Evolutionary conservation across 1,140 invertebrate genomes (phyloP).

Genomic region (Hylyphantes graminicola): DNA sequence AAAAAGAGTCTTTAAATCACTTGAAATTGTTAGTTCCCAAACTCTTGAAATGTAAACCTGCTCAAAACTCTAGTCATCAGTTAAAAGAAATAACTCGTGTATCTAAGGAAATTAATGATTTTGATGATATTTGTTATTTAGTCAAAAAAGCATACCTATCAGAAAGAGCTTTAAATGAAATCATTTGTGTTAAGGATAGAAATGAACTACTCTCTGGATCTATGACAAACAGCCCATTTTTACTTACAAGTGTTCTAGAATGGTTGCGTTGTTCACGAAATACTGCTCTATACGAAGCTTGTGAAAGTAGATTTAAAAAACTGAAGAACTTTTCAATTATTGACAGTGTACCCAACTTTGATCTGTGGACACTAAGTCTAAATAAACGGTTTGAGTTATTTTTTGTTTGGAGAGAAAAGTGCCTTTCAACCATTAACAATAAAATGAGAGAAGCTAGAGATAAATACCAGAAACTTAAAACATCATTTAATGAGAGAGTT

Average conservation of each 20-base stretch:
- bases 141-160: conserved; percentile 3
- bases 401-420: conserved; percentile 6
- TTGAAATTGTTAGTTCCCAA: not conserved
- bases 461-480: not conserved
- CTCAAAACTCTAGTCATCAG: not conserved
- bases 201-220: not conserved
- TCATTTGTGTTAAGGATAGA: not conserved
- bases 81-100: not conserved
- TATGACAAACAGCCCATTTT: not conserved
- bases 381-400: conserved; percentile 3
- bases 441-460: not conserved
- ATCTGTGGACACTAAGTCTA: conserved; percentile 18
- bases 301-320: not conserved
- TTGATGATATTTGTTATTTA: not conserved
- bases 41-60: not conserved
- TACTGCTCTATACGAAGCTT: conserved; percentile 3
- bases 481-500: not conserved
- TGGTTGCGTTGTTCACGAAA: conserved; percentile 26
- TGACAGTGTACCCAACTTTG: not conserved
- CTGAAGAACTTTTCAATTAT: not conserved
- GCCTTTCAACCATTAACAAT: not conserved
- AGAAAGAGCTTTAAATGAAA: not conserved
- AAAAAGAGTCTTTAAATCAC: not conserved
- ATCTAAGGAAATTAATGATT: not conserved
- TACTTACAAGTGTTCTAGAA: conserved; percentile 16